Percentiles rank a stretch among this genome's conserved stretches.
These are phyloP conservation scores for Uropetala carovei DNA, from an alignment of 2,888 invertebrate species.

Conservation along the genomic window DNA sequence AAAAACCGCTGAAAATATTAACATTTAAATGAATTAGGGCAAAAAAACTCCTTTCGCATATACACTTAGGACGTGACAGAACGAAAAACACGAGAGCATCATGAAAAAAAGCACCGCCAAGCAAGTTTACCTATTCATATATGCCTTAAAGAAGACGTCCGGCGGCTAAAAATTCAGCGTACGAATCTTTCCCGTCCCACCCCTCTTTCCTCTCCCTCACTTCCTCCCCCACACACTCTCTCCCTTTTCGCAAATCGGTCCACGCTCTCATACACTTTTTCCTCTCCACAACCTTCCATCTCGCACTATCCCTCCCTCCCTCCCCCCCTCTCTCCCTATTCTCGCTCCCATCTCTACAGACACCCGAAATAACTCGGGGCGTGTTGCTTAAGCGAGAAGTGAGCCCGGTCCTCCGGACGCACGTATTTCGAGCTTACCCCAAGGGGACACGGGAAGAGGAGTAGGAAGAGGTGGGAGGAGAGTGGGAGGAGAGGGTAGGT, in stretches of 20 bases:
- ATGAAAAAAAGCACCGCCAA: too few relatives aligned
- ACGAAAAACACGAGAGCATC: too few relatives aligned
- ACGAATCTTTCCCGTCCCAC: not conserved
- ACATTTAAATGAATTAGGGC: too few relatives aligned
- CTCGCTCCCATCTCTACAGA: not conserved
- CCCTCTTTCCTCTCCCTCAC: not conserved
- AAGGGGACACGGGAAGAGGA: not conserved
- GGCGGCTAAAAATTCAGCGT: not conserved
- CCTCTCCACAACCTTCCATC: not conserved
- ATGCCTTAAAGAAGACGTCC: too few relatives aligned
- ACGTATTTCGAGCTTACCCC: conserved; percentile 52
- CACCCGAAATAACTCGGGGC: conserved; percentile 51
- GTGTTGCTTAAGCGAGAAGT: conserved; percentile 60
- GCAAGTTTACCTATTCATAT: too few relatives aligned
- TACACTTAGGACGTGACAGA: too few relatives aligned
- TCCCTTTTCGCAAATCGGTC: conserved; percentile 29
- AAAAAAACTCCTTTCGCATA: too few relatives aligned
- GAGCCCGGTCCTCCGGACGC: conserved; percentile 52
- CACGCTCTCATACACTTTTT: not conserved
- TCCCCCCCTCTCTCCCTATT: too few relatives aligned
- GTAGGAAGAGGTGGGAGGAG: not conserved
- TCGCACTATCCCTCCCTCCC: not conserved
- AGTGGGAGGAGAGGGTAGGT: not conserved
- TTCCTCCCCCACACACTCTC: not conserved
- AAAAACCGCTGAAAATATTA: too few relatives aligned